Evolutionary conservation across 2,113 vertebrate genomes (phyloP), one percentile per base, ranked within the genome.

Genomic region (Xiphorhynchus elegans): DNA sequence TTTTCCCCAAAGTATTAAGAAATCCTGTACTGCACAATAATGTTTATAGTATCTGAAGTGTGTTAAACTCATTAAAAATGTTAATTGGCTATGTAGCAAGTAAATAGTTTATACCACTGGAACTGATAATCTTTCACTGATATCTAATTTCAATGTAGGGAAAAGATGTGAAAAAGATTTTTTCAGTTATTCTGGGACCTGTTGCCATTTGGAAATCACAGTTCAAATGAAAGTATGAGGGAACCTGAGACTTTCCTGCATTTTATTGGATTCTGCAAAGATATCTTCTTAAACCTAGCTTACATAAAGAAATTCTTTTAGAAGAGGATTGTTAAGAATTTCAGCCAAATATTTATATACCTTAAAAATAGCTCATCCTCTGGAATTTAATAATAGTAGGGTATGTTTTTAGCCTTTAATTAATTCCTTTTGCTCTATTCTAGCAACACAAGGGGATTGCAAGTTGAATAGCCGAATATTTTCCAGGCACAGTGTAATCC

Each of bases 351-450:
- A 85, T 93, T 95, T 93, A 83, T 83, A 78, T 95, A 67, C 50
- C 59, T 95, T 74, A 84, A 96, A 95, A 95, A 92, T 81, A 90
- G 69, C 66, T 93, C 62, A 80, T 86, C 52, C 84, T 84, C 76
- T 93, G 93, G 90, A 96, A 95, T 96, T 86, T 90, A 90, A 92
- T 96, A 94, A 93, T 75, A 92, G 83, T n/a, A 53, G 56, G 35
- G 63, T 91, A 86, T 78, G 49, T 31, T 88, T 94, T 92, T 92
- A 88, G 79, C 68, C 90, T 92, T 96, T 94, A 88, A 84, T 94
- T 90, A 74, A 53, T 94, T 93, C 76, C 76, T 92, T 95, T 94
- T 84, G 83, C 79, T 92, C 35, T 80, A 9, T 86, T 93, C 59
- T 63, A 89, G 64, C 85, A 78, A 55, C n/a, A 69, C 56, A 88